Percentiles rank a stretch among this genome's conserved stretches.
These are phyloP conservation scores for Paragorgia papillata DNA, from an alignment of 92 coral and sea anemone species.

Conservation along the genomic window DNA sequence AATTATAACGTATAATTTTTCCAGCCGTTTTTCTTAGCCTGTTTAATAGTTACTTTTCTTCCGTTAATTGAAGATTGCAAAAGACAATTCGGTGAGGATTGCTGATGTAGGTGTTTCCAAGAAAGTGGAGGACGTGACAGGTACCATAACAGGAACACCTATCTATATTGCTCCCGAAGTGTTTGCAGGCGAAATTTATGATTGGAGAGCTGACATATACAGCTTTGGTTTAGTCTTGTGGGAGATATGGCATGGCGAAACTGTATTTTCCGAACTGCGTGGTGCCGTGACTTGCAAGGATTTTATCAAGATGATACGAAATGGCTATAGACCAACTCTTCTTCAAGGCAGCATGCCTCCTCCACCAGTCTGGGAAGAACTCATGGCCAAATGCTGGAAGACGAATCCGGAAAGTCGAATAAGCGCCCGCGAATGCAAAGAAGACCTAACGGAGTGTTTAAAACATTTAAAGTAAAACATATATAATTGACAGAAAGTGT, in stretches of 20 bases:
- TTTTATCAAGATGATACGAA: neutral
- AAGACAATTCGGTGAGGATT: neutral
- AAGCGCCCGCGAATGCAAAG: conserved; percentile 15
- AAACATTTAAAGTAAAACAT: too few relatives aligned
- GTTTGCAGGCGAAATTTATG: conserved; percentile 1
- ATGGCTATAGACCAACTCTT: conserved; percentile 29
- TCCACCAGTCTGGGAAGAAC: neutral
- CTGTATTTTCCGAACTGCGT: neutral
- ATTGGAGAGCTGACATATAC: conserved; percentile 50
- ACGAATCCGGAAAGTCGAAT: conserved; percentile 20
- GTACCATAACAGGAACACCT: neutral
- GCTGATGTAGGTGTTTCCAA: neutral
- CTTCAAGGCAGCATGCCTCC: neutral
- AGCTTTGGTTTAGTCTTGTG: conserved; percentile 52
- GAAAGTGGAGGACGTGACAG: conserved; percentile 19
- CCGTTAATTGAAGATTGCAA: neutral
- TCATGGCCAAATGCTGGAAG: conserved; percentile 38
- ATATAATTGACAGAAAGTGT: too few relatives aligned
- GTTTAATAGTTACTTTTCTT: conserved; percentile 34
- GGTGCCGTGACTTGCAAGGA: neutral
- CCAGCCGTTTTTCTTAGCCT: too few relatives aligned
- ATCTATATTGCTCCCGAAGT: conserved; percentile 60
- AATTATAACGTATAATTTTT: too few relatives aligned
- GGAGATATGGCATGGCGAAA: conserved; percentile 65
- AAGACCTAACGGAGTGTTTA: too few relatives aligned